Base-by-base conservation (phyloP, 1,140 invertebrate species). In the Panagrolaimus sp. region DNA sequence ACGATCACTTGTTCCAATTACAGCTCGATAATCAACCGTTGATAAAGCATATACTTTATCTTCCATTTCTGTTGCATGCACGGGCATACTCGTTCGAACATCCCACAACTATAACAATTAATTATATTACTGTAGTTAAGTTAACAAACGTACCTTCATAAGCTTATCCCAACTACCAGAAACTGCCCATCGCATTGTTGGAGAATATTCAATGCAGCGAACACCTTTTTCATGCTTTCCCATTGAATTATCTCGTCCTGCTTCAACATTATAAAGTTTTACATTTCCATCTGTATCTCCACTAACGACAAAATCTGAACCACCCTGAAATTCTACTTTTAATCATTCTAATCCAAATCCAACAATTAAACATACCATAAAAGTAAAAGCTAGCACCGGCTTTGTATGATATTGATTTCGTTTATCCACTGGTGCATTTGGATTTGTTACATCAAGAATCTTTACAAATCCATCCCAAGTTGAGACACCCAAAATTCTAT, bases 141-240 rank as follows among this genome's bases (percentile, higher is more conserved):
- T 87, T 47, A 91, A 90, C 84, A 97, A 94, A 94, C 94, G 97
- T 72, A 97, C 87, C 86, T 96, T 97, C 0, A 98, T 89, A 12
- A 90, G 89, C 0, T 89, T 89, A 84, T 99, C 96, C 96, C 96
- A 98, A 79, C 94, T 93, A 21, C 95, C 96, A 14, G 94, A 95
- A 43, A 97, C 84, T 47, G 98, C 89, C 9, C 91, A 89, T 86
- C 96, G 94, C 1, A 93, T 89, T 75, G 94, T 92, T 69, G 87
- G 88, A 45, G 90, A 91, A 84, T 90, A 94, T 85, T 98, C 94
- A 43, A 98, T 90, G 86, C 93, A 96, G 72, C 92, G 88, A 63
- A 98, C 92, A 3, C 92, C 88, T 77, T 90, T 89, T 52, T 92
- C 90, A 83, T 98, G 95, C 64, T 87, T 88, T 7, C 95, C 95